phyloP scores from a whole-genome alignment of 2,113 vertebrate genomes.

The Cyprinodon tularosa region DNA sequence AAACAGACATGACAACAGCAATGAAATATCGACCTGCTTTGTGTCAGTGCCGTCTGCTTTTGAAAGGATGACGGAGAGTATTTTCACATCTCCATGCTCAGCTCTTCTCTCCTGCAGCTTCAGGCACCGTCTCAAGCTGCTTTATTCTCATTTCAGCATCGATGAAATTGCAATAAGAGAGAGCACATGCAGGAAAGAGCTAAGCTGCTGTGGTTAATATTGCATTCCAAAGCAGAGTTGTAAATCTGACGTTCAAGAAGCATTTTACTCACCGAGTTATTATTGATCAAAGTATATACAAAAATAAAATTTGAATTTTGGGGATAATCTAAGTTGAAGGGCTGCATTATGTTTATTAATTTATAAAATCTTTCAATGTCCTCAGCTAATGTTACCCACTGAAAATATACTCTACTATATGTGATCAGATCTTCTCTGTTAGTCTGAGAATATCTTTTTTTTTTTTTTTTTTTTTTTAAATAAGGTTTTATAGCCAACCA shows the following conservation, averaged over 20 bases:
- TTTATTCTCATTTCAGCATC: constrained; percentile 25
- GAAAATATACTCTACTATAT: background rate
- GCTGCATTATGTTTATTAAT: background rate
- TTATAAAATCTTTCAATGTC: background rate
- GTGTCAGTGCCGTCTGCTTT: background rate
- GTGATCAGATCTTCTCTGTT: background rate
- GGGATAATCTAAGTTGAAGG: background rate
- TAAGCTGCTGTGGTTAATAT: constrained; percentile 9
- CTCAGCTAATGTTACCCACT: background rate
- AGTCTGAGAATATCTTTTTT: too few relatives aligned
- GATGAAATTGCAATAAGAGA: constrained; percentile 16
- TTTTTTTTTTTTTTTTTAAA: too few relatives aligned
- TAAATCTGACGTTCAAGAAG: background rate
- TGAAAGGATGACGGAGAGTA: constrained; percentile 24
- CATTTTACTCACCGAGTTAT: background rate
- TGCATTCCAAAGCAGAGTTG: background rate
- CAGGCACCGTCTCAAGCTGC: constrained; percentile 18
- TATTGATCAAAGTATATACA: background rate
- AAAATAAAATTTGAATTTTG: background rate
- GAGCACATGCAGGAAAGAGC: background rate
- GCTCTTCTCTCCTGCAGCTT: constrained; percentile 14
- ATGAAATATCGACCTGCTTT: constrained; percentile 12
- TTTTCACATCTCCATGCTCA: constrained; percentile 15
- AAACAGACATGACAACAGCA: constrained; percentile 22
- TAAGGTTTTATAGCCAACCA: too few relatives aligned